These are phyloP conservation scores for Petrocephalus sullivani DNA, from an alignment of 2,797 vertebrate genomes.

Conservation along the genomic window DNA sequence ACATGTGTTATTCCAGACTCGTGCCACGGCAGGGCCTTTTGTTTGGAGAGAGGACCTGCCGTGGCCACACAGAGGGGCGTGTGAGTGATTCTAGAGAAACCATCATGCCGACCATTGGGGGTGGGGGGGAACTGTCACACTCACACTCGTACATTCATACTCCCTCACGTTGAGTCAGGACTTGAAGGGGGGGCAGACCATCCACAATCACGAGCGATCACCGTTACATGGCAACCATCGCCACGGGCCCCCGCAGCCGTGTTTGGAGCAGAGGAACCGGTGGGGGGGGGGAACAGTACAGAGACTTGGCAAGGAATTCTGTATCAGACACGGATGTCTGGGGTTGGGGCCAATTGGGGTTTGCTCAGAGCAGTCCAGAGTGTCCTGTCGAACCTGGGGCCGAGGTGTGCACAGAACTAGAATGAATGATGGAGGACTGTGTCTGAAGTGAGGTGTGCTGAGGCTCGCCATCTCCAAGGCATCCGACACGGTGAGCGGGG, in stretches of 20 bases:
- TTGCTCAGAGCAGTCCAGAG: not conserved
- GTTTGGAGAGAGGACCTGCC: slow-evolving; percentile 54
- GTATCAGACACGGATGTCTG: not conserved
- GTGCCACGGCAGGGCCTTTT: slow-evolving; percentile 36
- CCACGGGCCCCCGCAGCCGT: not conserved
- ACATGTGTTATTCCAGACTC: slow-evolving; percentile 25
- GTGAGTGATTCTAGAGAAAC: slow-evolving; percentile 45
- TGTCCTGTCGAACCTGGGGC: not conserved
- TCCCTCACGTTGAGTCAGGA: not conserved
- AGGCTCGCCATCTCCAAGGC: not conserved
- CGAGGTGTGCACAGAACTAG: not conserved
- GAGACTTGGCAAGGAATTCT: not conserved
- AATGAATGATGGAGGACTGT: not conserved
- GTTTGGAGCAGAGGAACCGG: not conserved
- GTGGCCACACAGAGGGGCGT: slow-evolving; percentile 40
- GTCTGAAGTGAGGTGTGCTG: not conserved
- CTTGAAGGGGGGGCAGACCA: not conserved
- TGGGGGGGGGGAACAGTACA: not conserved
- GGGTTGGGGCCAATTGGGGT: not conserved
- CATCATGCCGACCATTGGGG: slow-evolving; percentile 60
- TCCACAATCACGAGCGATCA: not conserved
- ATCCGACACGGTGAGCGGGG: not conserved
- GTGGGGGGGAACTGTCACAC: slow-evolving; percentile 28
- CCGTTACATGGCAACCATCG: slow-evolving; percentile 15
- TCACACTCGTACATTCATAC: not conserved